These are phyloP conservation scores for Andrena haemorrhoa DNA, from an alignment of 2,888 invertebrate species.

Conservation along the genomic window DNA sequence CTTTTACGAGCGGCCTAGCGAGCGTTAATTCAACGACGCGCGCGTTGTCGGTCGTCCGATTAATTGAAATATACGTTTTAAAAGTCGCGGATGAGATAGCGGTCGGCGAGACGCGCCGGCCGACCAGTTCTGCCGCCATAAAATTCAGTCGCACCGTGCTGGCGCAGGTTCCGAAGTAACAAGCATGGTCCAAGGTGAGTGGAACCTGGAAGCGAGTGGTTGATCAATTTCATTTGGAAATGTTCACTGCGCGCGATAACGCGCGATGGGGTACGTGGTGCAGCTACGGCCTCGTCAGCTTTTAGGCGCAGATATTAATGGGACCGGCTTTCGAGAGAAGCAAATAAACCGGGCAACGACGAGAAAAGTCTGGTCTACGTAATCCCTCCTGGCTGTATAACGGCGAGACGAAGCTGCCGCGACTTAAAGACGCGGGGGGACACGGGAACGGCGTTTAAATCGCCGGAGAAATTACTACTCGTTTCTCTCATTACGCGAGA, in stretches of 20 bases:
- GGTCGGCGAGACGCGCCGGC: not conserved
- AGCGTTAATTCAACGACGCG: conserved; percentile 39
- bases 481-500: conserved; percentile 2
- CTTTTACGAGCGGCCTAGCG: conserved; percentile 33
- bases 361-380: not conserved
- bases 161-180: not conserved
- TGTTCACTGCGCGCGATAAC: too few relatives aligned
- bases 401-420: not conserved
- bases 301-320: too few relatives aligned
- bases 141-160: conserved; percentile 14
- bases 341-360: too few relatives aligned
- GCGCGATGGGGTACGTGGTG: too few relatives aligned
- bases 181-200: not conserved
- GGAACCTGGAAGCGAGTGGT: not conserved
- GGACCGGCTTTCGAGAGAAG: too few relatives aligned
- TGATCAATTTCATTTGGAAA: too few relatives aligned
- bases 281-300: too few relatives aligned
- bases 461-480: conserved; percentile 24
- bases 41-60: conserved; percentile 44
- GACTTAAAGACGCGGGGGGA: not conserved
- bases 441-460: conserved; percentile 4
- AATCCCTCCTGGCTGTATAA: not conserved
- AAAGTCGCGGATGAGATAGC: conserved; percentile 31
- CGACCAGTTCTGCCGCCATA: not conserved
- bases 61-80: conserved; percentile 57